Conservation (phyloP, 2,888 invertebrate species). For the Psococerastis gibbosa region DNA sequence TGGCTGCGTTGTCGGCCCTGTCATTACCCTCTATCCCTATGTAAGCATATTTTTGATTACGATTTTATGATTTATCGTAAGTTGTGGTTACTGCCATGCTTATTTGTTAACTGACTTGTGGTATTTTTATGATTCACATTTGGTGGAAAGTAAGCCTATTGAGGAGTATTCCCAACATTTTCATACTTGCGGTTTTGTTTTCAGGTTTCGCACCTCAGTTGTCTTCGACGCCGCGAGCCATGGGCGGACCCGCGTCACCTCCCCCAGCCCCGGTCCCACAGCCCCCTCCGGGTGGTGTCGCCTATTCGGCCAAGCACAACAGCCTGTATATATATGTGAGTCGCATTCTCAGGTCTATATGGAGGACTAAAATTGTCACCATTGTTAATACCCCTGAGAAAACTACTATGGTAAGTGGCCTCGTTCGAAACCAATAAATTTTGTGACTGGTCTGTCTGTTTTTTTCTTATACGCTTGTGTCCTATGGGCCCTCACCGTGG, state of each 20-base stretch:
- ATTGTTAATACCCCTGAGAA: slow-evolving; percentile 33
- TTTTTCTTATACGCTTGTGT: slow-evolving; percentile 11
- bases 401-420: slow-evolving; percentile 24
- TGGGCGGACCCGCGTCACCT: background rate
- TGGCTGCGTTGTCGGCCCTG: no score
- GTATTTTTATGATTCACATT: no score
- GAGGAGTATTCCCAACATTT: no score
- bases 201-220: slow-evolving; percentile 18
- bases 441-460: slow-evolving; percentile 21
- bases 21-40: no score
- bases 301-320: slow-evolving; percentile 69
- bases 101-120: no score
- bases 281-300: slow-evolving; percentile 9
- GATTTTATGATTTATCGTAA: no score
- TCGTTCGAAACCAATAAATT: slow-evolving; percentile 22
- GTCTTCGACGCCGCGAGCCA: slow-evolving; percentile 19
- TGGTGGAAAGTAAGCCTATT: no score
- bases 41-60: no score
- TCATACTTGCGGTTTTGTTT: no score
- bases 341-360: slow-evolving; percentile 71
- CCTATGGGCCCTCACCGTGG: no score
- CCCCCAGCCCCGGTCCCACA: slow-evolving; percentile 11
- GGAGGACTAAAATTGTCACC: slow-evolving; percentile 57
- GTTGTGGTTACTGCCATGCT: no score
- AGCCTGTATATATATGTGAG: slow-evolving; percentile 82